Conservation (phyloP, 30 jellyfish, hydroid and myxozoan species). For the Nemopilema nomurai region DNA sequence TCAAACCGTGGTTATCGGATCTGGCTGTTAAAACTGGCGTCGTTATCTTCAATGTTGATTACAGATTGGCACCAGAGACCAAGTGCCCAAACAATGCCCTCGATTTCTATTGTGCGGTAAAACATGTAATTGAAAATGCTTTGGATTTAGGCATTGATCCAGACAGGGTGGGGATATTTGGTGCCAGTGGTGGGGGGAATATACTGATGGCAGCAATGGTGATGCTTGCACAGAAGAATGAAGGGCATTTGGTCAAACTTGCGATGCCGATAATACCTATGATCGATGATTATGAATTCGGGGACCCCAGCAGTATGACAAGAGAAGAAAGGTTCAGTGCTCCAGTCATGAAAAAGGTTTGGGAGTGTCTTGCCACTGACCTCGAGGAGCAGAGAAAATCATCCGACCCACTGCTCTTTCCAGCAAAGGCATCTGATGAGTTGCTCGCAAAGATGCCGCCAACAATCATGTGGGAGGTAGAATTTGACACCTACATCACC, state of each 20-base stretch:
- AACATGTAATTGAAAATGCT: conserved; percentile 31
- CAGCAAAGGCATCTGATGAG: conserved; percentile 43
- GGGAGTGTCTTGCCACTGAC: conserved; percentile 46
- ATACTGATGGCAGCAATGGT: conserved; percentile 46
- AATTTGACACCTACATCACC: conserved; percentile 24
- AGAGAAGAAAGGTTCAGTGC: conserved; percentile 23
- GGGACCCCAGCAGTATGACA: conserved; percentile 38
- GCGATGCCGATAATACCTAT: conserved; percentile 40
- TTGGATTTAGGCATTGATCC: conserved; percentile 41
- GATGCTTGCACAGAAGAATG: conserved; percentile 48
- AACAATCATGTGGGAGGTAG: conserved; percentile 33
- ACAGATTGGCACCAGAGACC: conserved; percentile 52
- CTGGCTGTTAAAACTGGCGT: background rate
- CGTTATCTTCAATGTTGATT: conserved; percentile 23
- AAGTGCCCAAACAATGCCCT: conserved; percentile 48
- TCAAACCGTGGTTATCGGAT: conserved; percentile 11
- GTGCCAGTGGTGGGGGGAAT: conserved; percentile 61
- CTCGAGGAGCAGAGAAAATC: conserved; percentile 28
- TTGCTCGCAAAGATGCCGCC: conserved; percentile 37
- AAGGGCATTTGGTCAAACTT: conserved; percentile 19
- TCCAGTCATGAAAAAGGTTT: conserved; percentile 12
- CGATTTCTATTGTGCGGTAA: conserved; percentile 36
- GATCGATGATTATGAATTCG: conserved; percentile 40
- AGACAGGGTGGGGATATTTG: conserved; percentile 25
- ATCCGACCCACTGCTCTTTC: conserved; percentile 48